phyloP scores from a whole-genome alignment of 2,113 vertebrate species.

The Microtus richardsoni region DNA sequence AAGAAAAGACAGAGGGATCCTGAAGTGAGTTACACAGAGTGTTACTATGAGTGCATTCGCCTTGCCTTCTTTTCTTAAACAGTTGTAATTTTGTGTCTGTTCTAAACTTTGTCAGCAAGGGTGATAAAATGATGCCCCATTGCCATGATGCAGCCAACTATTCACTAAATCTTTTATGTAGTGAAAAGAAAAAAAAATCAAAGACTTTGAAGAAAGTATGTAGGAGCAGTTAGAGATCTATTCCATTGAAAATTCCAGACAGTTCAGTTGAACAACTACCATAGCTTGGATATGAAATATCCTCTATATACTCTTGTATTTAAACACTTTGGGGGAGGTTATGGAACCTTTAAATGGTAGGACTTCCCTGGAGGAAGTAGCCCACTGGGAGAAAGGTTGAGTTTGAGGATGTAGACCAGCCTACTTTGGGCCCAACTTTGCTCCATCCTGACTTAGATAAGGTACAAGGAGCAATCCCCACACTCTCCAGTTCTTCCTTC shows the following conservation, averaged over 20 bases:
- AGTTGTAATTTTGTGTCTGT: slow-evolving; percentile 40
- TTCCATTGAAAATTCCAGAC: slow-evolving; percentile 23
- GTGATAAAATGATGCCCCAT: slow-evolving; percentile 11
- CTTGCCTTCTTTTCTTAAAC: background rate
- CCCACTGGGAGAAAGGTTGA: background rate
- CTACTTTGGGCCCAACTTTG: background rate
- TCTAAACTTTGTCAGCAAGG: background rate
- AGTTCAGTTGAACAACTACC: background rate
- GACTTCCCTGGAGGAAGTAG: background rate
- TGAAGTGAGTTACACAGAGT: background rate
- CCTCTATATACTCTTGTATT: background rate
- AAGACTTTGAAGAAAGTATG: slow-evolving; percentile 14
- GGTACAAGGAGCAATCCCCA: background rate
- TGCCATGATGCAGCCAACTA: background rate
- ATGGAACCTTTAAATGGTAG: background rate
- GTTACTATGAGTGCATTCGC: background rate
- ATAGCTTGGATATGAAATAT: background rate
- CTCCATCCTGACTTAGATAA: background rate
- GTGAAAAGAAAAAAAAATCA: background rate
- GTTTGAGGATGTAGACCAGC: background rate
- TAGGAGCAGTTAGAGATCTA: background rate
- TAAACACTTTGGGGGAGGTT: background rate
- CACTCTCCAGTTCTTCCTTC: background rate
- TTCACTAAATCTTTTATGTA: background rate
- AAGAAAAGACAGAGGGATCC: background rate